Evolutionary conservation across 1,140 invertebrate genomes (phyloP).

Genomic region (Parasteatoda tepidariorum): DNA sequence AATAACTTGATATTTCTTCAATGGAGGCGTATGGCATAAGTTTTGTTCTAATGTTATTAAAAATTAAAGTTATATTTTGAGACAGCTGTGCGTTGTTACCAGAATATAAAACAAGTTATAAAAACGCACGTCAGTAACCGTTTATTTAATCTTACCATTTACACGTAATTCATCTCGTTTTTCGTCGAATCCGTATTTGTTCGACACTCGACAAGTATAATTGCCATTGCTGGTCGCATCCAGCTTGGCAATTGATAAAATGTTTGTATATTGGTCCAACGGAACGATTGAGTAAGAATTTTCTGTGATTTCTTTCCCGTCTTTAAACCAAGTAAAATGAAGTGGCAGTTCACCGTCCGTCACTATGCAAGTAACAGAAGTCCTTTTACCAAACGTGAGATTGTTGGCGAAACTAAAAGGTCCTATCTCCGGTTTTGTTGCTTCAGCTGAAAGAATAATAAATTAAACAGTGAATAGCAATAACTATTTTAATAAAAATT

Average conservation of each 20-base stretch:
- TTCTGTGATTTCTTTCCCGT: constrained; percentile 21
- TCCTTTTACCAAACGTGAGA: neutral
- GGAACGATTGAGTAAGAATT: neutral
- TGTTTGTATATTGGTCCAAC: neutral
- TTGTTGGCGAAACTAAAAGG: neutral
- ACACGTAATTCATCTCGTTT: neutral
- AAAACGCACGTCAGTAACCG: neutral
- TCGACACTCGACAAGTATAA: neutral
- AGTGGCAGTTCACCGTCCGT: constrained; percentile 62
- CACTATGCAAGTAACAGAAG: neutral
- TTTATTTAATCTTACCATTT: neutral
- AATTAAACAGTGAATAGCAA: no score
- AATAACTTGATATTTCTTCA: no score
- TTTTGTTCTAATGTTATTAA: no score
- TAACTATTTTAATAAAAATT: no score
- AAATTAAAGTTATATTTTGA: no score
- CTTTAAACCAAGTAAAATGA: constrained; percentile 61
- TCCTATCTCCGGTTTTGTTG: neutral
- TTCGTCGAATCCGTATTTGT: neutral
- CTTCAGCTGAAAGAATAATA: neutral
- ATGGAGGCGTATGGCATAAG: no score
- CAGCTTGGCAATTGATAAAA: neutral
- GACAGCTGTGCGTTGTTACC: no score
- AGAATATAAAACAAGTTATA: neutral
- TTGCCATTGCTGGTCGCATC: neutral